Evolutionary conservation across 2,888 invertebrate species (phyloP).

Genomic region (Chymomyza fuscimana): DNA sequence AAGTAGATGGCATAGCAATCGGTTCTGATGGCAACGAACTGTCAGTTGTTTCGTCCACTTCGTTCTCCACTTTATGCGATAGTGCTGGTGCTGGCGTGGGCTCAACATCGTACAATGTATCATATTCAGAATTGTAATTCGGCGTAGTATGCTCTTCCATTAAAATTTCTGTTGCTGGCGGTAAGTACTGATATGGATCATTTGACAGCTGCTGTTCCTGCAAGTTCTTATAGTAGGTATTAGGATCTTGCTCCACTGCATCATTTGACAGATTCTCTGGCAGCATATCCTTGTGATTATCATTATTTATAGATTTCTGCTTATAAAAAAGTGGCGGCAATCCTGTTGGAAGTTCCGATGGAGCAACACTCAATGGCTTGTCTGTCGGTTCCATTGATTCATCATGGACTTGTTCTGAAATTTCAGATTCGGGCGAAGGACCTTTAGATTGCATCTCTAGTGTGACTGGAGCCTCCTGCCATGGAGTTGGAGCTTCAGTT

Average conservation of each 20-base stretch:
- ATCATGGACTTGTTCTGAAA: not conserved
- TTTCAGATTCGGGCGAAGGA: not conserved
- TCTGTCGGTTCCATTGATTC: not conserved
- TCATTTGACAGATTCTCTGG: constrained; percentile 32
- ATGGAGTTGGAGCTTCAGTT: constrained; percentile 8
- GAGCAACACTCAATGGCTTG: not conserved
- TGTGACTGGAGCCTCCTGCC: not conserved
- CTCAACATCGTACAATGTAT: constrained; percentile 29
- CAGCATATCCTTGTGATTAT: constrained; percentile 51
- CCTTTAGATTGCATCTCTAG: not conserved
- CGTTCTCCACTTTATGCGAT: not conserved
- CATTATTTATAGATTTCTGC: constrained; percentile 41
- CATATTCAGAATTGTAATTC: constrained; percentile 27
- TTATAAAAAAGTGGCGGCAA: constrained; percentile 54
- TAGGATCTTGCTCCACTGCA: not conserved
- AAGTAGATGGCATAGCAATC: constrained; percentile 31
- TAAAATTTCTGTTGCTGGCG: not conserved
- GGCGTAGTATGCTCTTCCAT: constrained; percentile 36
- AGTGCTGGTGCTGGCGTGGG: constrained; percentile 23
- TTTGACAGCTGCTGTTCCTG: constrained; percentile 20
- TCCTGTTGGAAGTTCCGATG: constrained; percentile 11
- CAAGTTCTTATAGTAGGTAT: not conserved
- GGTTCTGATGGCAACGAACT: constrained; percentile 25
- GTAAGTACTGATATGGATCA: constrained; percentile 10
- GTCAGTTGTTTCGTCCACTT: not conserved